Percentiles rank a stretch among this genome's conserved stretches.
These are phyloP conservation scores for Ovis aries DNA, from an alignment of 2,113 vertebrate species.

Conservation along the genomic window DNA sequence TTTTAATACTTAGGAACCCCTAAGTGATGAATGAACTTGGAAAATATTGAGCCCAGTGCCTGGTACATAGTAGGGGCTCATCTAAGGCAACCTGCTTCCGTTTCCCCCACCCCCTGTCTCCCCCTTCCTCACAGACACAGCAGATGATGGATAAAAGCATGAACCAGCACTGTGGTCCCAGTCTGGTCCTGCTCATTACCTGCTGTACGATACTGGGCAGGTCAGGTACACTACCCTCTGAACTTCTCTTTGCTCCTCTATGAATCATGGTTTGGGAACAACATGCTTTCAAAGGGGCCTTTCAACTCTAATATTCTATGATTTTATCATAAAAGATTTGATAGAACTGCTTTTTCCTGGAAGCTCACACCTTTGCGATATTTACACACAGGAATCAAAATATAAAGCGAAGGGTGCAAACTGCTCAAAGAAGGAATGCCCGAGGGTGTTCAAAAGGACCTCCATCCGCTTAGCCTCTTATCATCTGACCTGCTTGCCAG, in stretches of 20 bases:
- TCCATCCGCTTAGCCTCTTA: too few relatives aligned
- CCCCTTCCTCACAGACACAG: accelerated
- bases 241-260: background rate
- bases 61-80: background rate
- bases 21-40: background rate
- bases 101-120: background rate
- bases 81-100: too few relatives aligned
- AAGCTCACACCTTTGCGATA: background rate
- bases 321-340: background rate
- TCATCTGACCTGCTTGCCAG: background rate
- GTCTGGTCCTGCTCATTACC: background rate
- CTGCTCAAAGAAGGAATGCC: background rate
- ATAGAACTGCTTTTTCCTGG: background rate
- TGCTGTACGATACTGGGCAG: too few relatives aligned
- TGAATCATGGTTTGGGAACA: background rate
- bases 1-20: background rate
- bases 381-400: background rate
- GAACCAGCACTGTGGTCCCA: too few relatives aligned
- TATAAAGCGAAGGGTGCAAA: too few relatives aligned
- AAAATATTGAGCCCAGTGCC: background rate
- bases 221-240: background rate
- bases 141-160: background rate
- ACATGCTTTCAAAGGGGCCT: background rate
- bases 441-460: accelerated
- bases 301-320: background rate